These are phyloP conservation scores for Helicolenus hilgendorfi DNA, from an alignment of 2,797 vertebrate species.

Conservation along the genomic window DNA sequence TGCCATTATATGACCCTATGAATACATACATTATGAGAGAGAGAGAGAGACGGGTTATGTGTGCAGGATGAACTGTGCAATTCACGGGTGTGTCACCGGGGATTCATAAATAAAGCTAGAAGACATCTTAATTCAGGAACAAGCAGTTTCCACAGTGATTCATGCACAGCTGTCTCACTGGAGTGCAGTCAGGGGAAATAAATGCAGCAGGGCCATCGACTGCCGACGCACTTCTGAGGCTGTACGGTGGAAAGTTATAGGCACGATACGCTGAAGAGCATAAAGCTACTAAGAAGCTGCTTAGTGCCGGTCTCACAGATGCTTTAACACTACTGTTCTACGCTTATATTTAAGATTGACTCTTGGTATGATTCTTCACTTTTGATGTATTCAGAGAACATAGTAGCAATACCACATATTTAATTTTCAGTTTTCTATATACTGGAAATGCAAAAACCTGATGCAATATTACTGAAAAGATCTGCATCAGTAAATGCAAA, in stretches of 20 bases:
- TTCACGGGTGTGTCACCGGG: neutral
- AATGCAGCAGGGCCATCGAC: neutral
- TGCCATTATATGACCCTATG: constrained; percentile 12
- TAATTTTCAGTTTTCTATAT: neutral
- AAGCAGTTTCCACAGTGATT: constrained; percentile 41
- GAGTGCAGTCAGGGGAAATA: constrained; percentile 55
- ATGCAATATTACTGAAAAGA: neutral
- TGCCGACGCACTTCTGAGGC: constrained; percentile 8
- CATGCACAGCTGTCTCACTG: constrained; percentile 1
- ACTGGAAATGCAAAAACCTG: neutral
- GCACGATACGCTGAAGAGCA: neutral
- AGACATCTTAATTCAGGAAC: constrained; percentile 33
- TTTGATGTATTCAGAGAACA: neutral
- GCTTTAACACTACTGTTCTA: neutral
- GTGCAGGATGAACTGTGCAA: neutral
- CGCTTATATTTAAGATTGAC: neutral
- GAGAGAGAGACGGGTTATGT: neutral
- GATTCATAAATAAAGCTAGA: constrained; percentile 52
- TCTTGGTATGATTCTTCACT: neutral
- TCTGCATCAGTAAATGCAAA: neutral
- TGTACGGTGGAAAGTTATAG: constrained; percentile 2
- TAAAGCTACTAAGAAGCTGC: neutral
- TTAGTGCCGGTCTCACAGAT: neutral
- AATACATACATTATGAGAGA: constrained; percentile 39
- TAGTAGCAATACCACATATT: neutral